Evolutionary conservation across 1,140 invertebrate species (phyloP), one percentile per base, ranked within the genome.

Genomic region (Venustaconcha ellipsiformis): DNA sequence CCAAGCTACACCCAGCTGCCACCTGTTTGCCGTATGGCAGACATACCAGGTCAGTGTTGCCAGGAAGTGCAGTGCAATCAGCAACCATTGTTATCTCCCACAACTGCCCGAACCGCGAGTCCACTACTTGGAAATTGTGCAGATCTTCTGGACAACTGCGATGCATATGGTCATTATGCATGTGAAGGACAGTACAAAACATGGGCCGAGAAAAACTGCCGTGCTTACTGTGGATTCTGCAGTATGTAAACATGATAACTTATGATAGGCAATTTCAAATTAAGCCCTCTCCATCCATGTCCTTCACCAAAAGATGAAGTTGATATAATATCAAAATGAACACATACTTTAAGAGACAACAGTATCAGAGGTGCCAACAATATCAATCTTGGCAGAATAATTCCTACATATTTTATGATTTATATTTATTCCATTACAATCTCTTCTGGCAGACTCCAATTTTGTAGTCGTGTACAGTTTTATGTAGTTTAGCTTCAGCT

Each of bases 151-250:
- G 70, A 69, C 23, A 78, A 78, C 75, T 83, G 82, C 67, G 71
- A 72, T 69, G 74, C 65, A 64, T 82, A 79, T 13, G 62, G 77
- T 17, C 18, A 70, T 20, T 65, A 57, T 12, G 67, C 80, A 57
- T 83, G 82, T 74, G 48, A 59, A 26, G 71, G 67, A 0, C 70
- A 69, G 15, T 86, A 81, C 67, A 67, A 69, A 3, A 59, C 79
- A n/a, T 86, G 84, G 84, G 81, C 84, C 15, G 73, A 73, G 58
- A 67, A 71, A 57, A 82, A 86, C 80, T 86, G 84, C 75, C 79
- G 79, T 62, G n/a, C 58, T 8, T 81, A 77, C 64, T 86, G 84
- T 78, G 78, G 78, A 23, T 76, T 80, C 63, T 86, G 84, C 70
- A 70, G 82, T 82, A 80, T 75, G 83, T 75, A 62, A 37, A 74